Evolutionary conservation across 1,140 invertebrate species (phyloP), one percentile per base, ranked within the genome.

Genomic region (Teleogryllus occipitalis): DNA sequence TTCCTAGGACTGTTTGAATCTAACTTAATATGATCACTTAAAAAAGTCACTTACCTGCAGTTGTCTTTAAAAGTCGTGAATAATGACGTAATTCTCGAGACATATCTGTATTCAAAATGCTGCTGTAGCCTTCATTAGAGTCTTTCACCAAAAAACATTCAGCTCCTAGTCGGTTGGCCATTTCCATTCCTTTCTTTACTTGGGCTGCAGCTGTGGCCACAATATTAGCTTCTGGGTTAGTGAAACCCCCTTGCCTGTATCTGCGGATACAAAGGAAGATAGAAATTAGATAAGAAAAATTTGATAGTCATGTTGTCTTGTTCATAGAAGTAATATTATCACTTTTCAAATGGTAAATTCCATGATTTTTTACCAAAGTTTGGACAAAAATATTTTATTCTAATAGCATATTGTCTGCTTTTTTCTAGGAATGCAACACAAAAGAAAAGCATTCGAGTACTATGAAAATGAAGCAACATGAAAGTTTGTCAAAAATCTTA

Each of bases 91-190:
- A 86, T 84, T 92, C 91, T 80, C 86, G 85, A 8, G 87, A 85
- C 39, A 92, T 84, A 82, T 92, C 88, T 0, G 90, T 89, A 83
- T 90, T 91, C 78, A 92, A 87, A 7, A 90, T 84, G 8, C 87
- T 87, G 79, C 88, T 87, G 84, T 90, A 92, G 5, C 90, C 90
- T 83, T 92, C 91, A 75, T 89, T 84, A 65, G 88, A 87, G 7
- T 89, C 90, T 88, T 88, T 90, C 78, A 92, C 87, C 10, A 92
- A 87, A 83, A 90, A 91, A 82, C 89, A 89, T 83, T 91, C 89
- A 3, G 90, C 89, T 80, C 88, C 90, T 6, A 92, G 82, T 82
- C 88, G 89, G 74, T 90, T 88, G 10, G 90, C 89, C n/a, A 90
- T 85, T 82, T 92, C 90, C 74, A 92, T 83, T 47, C 89, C 90